Conservation (phyloP, 2,797 vertebrate species). For the Limosa lapponica region DNA sequence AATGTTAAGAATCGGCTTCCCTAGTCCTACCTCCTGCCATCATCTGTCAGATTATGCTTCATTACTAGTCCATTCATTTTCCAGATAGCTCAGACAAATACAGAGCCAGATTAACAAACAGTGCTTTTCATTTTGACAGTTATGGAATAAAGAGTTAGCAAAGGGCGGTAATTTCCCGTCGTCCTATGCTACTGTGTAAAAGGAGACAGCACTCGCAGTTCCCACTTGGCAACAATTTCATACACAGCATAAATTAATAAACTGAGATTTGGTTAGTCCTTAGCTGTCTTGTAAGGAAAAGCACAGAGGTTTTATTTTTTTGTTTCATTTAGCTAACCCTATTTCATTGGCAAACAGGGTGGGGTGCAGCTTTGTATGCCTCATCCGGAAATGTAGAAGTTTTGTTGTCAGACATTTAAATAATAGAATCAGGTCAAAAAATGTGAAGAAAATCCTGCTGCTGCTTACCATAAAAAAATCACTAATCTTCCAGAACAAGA, state of each 20-base stretch:
- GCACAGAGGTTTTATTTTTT: not conserved
- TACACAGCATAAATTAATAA: not conserved
- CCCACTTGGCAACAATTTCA: not conserved
- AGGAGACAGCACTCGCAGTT: not conserved
- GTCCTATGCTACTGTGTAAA: not conserved
- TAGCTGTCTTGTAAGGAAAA: not conserved
- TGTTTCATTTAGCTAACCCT: not conserved
- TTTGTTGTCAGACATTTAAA: not conserved
- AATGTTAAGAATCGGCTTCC: constrained; percentile 50
- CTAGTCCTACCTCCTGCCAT: constrained; percentile 32
- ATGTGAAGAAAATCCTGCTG: not conserved
- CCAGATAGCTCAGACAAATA: constrained; percentile 14
- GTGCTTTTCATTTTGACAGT: not conserved
- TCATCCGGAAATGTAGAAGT: not conserved
- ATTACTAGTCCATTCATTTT: constrained; percentile 55
- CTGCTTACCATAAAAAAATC: not conserved
- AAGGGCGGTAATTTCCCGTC: not conserved
- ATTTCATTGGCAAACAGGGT: not conserved
- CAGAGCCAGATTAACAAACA: not conserved
- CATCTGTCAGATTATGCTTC: constrained; percentile 60
- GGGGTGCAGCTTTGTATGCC: not conserved
- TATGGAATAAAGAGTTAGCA: not conserved
- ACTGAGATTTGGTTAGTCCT: not conserved
- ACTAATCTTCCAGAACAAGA: not conserved
- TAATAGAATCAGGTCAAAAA: not conserved